Evolutionary conservation across 2,888 invertebrate species (phyloP).

Genomic region (Drepana falcataria): DNA sequence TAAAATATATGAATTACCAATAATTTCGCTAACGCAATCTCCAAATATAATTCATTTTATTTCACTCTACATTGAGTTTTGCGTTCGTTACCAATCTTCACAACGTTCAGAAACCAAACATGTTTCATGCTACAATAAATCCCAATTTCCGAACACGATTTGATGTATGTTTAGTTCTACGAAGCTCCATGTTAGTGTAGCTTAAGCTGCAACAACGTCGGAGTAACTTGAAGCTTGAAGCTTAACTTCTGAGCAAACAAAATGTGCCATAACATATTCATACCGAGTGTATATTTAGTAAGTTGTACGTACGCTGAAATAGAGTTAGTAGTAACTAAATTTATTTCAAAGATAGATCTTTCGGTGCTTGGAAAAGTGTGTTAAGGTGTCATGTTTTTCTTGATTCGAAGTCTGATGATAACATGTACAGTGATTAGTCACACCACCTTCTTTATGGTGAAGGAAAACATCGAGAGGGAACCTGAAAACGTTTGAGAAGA

Average conservation of each 20-base stretch:
- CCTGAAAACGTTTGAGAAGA: too few species aligned
- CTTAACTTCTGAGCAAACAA: background rate
- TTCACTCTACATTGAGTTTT: background rate
- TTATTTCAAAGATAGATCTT: too few species aligned
- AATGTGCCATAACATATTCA: background rate
- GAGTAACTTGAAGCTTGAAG: background rate
- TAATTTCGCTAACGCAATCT: too few species aligned
- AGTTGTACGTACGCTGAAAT: background rate
- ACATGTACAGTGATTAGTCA: too few species aligned
- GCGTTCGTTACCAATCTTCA: background rate
- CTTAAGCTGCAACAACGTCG: background rate
- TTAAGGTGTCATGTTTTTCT: too few species aligned
- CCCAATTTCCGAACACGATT: background rate
- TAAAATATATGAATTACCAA: too few species aligned
- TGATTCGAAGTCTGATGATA: too few species aligned
- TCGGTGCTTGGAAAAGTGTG: too few species aligned
- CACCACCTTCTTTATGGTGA: too few species aligned
- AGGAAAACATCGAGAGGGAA: too few species aligned
- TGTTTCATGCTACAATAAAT: background rate
- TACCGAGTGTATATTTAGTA: background rate
- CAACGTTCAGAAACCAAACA: background rate
- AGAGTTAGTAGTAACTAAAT: background rate
- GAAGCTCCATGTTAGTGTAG: background rate
- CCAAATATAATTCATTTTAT: too few species aligned
- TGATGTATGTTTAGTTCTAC: background rate